These are phyloP conservation scores for Rhyzopertha dominica DNA, from an alignment of 1,140 invertebrate genomes.

Conservation along the genomic window DNA sequence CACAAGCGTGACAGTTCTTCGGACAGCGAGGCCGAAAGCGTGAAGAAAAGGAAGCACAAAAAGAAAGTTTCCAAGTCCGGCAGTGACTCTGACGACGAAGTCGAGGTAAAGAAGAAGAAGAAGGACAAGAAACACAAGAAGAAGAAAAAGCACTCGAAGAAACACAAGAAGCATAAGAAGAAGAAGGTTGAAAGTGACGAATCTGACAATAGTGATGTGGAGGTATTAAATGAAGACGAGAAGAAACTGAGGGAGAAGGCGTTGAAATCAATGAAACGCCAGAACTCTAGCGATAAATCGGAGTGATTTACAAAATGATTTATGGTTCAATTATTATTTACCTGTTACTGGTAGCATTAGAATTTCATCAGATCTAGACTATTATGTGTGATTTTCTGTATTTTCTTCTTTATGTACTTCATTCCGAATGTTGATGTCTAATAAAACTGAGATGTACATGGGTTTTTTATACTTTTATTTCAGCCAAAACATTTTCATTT, in stretches of 20 bases:
- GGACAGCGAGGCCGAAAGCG: conserved; percentile 52
- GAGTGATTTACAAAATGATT: conserved; percentile 31
- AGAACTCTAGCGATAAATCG: conserved; percentile 44
- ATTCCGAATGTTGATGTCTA: too few species aligned
- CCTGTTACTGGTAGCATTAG: too few species aligned
- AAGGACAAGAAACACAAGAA: conserved; percentile 68
- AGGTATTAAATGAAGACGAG: conserved; percentile 71
- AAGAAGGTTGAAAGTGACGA: conserved; percentile 58
- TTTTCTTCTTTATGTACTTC: too few species aligned
- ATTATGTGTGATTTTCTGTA: too few species aligned
- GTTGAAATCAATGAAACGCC: conserved; percentile 65
- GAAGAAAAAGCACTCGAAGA: conserved; percentile 63
- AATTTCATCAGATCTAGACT: too few species aligned
- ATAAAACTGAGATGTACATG: too few species aligned
- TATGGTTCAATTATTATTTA: too few species aligned
- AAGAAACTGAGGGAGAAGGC: conserved; percentile 83
- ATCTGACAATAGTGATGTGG: conserved; percentile 56
- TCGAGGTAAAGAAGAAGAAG: conserved; percentile 63
- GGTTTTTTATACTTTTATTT: too few species aligned
- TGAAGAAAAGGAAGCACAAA: conserved; percentile 38
- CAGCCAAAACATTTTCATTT: too few species aligned
- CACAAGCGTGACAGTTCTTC: conserved; percentile 66
- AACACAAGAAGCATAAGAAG: conserved; percentile 64
- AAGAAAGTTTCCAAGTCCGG: conserved; percentile 37
- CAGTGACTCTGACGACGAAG: conserved; percentile 57